Conservation (phyloP, 2,888 invertebrate species). For the Teleiodes luculella region DNA sequence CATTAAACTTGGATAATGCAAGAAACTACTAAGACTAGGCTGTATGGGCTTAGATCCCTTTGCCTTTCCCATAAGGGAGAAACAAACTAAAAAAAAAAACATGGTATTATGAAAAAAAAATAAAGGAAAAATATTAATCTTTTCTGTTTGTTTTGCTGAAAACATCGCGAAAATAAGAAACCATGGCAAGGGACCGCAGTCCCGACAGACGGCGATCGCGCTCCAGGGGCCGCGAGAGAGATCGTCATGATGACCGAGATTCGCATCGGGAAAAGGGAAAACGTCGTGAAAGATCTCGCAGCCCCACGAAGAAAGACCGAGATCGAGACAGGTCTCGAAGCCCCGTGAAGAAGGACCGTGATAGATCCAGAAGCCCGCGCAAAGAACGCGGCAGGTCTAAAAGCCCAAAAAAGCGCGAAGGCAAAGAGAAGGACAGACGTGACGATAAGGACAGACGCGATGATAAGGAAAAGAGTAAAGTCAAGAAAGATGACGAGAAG, state of each 20-base stretch:
- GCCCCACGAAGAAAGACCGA: slow-evolving; percentile 54
- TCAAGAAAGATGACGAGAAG: slow-evolving; percentile 49
- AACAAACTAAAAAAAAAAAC: too few relatives aligned
- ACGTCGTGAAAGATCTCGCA: slow-evolving; percentile 59
- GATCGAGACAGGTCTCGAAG: slow-evolving; percentile 55
- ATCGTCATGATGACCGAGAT: slow-evolving; percentile 67
- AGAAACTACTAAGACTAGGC: too few relatives aligned
- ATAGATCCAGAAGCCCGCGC: slow-evolving; percentile 43
- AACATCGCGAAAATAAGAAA: neutral
- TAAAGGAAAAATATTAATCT: too few relatives aligned
- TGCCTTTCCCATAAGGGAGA: too few relatives aligned
- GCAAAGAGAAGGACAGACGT: slow-evolving; percentile 55
- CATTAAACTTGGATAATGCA: too few relatives aligned
- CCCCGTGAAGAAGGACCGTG: slow-evolving; percentile 52
- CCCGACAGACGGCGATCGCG: slow-evolving; percentile 66
- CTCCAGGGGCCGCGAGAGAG: slow-evolving; percentile 63
- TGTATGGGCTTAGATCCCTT: too few relatives aligned
- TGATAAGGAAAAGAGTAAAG: slow-evolving; percentile 64
- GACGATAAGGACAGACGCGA: slow-evolving; percentile 34
- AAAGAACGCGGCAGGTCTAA: slow-evolving; percentile 49
- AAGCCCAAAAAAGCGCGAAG: slow-evolving; percentile 65
- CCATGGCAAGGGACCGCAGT: slow-evolving; percentile 64
- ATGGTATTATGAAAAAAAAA: too few relatives aligned
- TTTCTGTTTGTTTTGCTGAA: neutral
- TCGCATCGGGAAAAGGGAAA: slow-evolving; percentile 60